Evolutionary conservation across 1,140 invertebrate genomes (phyloP).

Genomic region (Aculops lycopersici): DNA sequence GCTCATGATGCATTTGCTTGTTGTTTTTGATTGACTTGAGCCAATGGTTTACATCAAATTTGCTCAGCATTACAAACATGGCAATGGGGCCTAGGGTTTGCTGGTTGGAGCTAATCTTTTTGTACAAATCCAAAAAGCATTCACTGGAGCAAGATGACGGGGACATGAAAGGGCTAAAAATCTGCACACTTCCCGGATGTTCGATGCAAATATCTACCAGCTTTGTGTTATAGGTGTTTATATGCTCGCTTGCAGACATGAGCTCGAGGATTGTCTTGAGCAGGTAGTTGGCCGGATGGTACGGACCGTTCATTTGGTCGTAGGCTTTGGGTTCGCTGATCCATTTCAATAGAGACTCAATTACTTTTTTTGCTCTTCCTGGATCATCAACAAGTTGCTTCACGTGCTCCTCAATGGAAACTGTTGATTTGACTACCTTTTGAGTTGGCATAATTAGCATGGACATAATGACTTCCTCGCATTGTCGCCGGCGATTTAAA

Average conservation of each 20-base stretch:
- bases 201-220: slow-evolving; percentile 2
- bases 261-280: not conserved
- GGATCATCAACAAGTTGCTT: not conserved
- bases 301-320: not conserved
- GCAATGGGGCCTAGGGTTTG: not conserved
- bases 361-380: not conserved
- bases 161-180: slow-evolving; percentile 1
- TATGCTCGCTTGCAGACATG: not conserved
- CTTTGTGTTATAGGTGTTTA: slow-evolving; percentile 2
- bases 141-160: slow-evolving; percentile 1
- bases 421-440: not conserved
- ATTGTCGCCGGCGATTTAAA: slow-evolving; percentile 4
- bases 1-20: not conserved
- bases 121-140: slow-evolving; percentile 4
- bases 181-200: slow-evolving; percentile 1
- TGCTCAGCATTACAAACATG: slow-evolving; percentile 5
- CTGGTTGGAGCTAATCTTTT: slow-evolving; percentile 1
- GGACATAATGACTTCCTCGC: not conserved
- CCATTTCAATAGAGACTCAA: not conserved
- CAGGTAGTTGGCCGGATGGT: not conserved
- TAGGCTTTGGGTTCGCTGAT: not conserved
- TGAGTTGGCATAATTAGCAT: slow-evolving; percentile 2
- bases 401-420: not conserved
- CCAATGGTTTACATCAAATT: slow-evolving; percentile 6
- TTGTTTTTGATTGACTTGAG: not conserved